A percentile compares a stretch with the other conserved stretches of the same genome.
phyloP scores from a whole-genome alignment of 2,797 vertebrate genomes.

The Sarcophilus harrisii region DNA sequence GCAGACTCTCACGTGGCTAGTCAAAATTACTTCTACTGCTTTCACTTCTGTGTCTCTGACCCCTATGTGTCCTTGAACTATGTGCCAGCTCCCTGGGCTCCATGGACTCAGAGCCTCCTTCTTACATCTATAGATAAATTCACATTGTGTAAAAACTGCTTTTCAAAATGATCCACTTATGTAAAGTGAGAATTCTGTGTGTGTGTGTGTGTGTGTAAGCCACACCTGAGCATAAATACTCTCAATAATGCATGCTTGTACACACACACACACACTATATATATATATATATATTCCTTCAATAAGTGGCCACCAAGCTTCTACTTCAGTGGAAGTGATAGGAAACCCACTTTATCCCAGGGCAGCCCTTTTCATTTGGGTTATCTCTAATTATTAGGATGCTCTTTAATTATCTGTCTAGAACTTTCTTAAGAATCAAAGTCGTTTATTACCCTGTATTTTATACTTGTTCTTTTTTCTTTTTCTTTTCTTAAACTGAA shows the following conservation, averaged over 20 bases:
- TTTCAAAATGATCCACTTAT: not conserved
- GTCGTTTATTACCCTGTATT: no score
- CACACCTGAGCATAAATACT: no score
- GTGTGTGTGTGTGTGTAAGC: no score
- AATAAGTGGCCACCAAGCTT: not conserved
- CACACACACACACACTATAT: not conserved
- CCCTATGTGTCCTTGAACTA: not conserved
- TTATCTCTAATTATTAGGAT: not conserved
- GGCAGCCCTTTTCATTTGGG: not conserved
- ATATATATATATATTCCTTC: not conserved
- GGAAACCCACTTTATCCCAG: not conserved
- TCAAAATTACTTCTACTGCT: not conserved
- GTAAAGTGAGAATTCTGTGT: not conserved
- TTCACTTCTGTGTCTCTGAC: not conserved
- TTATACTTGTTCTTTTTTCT: no score
- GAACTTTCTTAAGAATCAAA: no score
- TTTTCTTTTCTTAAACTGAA: no score
- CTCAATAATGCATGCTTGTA: no score
- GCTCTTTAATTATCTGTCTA: not conserved
- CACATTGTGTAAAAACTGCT: not conserved
- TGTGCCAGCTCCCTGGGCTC: not conserved
- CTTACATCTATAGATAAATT: not conserved
- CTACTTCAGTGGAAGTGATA: not conserved
- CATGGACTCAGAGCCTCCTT: not conserved
- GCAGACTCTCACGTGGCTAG: not conserved